Percentiles rank a stretch among this genome's conserved stretches.
phyloP scores from a whole-genome alignment of 1,140 invertebrate species.

The Aethina tumida region DNA sequence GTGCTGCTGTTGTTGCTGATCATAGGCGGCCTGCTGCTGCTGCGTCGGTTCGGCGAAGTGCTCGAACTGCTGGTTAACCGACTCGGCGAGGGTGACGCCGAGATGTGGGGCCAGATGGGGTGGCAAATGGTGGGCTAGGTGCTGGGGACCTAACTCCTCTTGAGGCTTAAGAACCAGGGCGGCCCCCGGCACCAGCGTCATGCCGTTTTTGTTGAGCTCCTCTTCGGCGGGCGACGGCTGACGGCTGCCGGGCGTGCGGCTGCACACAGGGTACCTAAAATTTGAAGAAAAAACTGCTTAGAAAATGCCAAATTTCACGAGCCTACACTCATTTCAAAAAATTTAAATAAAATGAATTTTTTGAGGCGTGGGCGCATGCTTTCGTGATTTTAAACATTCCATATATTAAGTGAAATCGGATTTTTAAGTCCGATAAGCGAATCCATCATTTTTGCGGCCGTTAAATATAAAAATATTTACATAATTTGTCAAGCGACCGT shows the following conservation, averaged over 20 bases:
- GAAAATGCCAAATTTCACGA: too few relatives aligned
- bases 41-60: constrained; percentile 31
- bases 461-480: too few relatives aligned
- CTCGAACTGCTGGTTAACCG: constrained; percentile 37
- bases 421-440: too few relatives aligned
- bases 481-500: too few relatives aligned
- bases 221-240: constrained; percentile 86
- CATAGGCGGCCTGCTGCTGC: constrained; percentile 26
- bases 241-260: constrained; percentile 77
- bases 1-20: constrained; percentile 23
- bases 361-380: too few relatives aligned
- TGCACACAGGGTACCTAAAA: constrained; percentile 36
- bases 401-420: too few relatives aligned
- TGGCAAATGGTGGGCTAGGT: constrained; percentile 35
- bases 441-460: too few relatives aligned
- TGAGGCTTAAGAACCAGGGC: constrained; percentile 45
- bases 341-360: too few relatives aligned
- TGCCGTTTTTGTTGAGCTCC: constrained; percentile 54
- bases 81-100: constrained; percentile 36
- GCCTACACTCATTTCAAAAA: too few relatives aligned
- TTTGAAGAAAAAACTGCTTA: too few relatives aligned
- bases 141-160: constrained; percentile 25
- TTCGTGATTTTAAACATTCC: too few relatives aligned
- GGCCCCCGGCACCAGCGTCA: constrained; percentile 41
- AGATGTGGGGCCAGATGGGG: constrained; percentile 35